phyloP scores from a whole-genome alignment of 2,888 invertebrate species.

The Podotricha telesiphe region DNA sequence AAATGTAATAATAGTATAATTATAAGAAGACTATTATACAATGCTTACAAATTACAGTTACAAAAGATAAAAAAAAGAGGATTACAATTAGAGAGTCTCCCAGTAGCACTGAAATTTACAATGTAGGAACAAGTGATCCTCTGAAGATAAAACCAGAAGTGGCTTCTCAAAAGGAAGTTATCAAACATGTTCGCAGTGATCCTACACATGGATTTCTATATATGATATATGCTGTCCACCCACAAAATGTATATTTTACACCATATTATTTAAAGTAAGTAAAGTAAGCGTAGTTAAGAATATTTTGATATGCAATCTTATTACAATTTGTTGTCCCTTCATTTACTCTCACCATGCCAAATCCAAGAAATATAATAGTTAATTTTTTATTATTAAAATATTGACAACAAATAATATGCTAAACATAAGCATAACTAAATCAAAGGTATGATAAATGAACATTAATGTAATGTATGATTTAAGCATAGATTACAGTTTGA shows the following conservation, averaged over 20 bases:
- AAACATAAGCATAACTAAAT: too few species aligned
- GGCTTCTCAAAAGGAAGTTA: constrained; percentile 72
- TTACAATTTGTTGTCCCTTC: too few species aligned
- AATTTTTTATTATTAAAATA: too few species aligned
- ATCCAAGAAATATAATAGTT: too few species aligned
- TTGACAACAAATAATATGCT: too few species aligned
- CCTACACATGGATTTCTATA: constrained; percentile 88
- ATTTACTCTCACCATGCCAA: too few species aligned
- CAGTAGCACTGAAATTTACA: constrained; percentile 39
- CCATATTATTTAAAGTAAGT: constrained; percentile 89
- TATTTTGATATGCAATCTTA: too few species aligned
- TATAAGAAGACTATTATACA: not conserved
- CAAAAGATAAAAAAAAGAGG: constrained; percentile 58
- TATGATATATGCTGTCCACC: constrained; percentile 89
- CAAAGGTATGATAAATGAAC: too few species aligned
- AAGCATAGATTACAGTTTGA: too few species aligned
- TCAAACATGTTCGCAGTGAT: constrained; percentile 79
- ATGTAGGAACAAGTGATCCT: constrained; percentile 57
- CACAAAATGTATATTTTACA: constrained; percentile 88
- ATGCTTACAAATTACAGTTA: not conserved
- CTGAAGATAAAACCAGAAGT: constrained; percentile 73
- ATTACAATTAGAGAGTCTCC: constrained; percentile 56
- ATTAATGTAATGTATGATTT: too few species aligned
- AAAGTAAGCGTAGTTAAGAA: too few species aligned
- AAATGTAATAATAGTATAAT: not conserved